Evolutionary conservation across 2,888 invertebrate genomes (phyloP), one percentile per base, ranked within the genome.

Genomic region (Nephrocerus scutellatus): DNA sequence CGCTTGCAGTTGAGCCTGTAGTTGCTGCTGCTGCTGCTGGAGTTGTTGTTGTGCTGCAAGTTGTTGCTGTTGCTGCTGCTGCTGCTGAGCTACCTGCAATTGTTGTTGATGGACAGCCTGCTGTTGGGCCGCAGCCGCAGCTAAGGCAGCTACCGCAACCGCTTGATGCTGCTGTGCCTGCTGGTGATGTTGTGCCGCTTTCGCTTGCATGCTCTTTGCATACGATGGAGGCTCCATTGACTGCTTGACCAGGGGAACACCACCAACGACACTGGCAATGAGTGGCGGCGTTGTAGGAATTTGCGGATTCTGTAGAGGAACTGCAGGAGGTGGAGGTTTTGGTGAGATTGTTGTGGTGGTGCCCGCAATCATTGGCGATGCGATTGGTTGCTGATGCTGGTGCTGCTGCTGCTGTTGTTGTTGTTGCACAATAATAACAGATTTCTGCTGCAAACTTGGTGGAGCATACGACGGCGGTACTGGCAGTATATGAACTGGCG

Each of bases 211-310:
- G 30, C 88, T 88, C 57, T 84, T 88, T 10, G 89, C 90, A 66
- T 91, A 92, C 62, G 88, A 89, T 6, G 91, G 91, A 1, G 91
- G 91, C 61, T 91, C 90, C 62, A 88, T 89, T 6, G 91, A 91
- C 1, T 91, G 91, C 61, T 91, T 90, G 24, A 86, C 85, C 28
- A 87, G 86, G 13, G 84, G 84, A 21, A 84, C 77, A 46, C 76
- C 71, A 23, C 52, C 56, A 23, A 43, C 62, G 44, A 50, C 63
- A 49, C 67, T 61, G 6, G 73, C 73, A 4, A 76, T 74, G 18
- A 78, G 73, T 0, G 74, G 73, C 29, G 74, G 73, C 3, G 72
- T 72, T 13, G 68, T 74, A 4, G 73, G 74, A 26, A 66, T 64
- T 6, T 71, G 71, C 7, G 76, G 76, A 52, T 48, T 72, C 41